Evolutionary conservation across 2,113 vertebrate genomes (phyloP), one percentile per base, ranked within the genome.

Genomic region (Melanerpes formicivorus): DNA sequence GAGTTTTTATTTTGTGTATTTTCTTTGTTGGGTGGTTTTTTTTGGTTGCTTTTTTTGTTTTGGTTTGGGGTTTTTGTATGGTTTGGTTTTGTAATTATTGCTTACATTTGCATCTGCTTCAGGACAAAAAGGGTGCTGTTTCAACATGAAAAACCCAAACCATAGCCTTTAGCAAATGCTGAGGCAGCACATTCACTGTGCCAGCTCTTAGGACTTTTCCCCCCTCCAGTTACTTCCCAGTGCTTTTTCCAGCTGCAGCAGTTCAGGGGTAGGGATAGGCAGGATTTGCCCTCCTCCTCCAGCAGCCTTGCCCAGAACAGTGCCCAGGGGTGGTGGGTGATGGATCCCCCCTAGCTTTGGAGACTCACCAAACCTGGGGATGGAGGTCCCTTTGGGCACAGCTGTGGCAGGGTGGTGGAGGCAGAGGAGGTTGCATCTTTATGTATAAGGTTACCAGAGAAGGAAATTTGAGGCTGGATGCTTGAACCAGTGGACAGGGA

Each of bases 371-470:
- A 17, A 6, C 50, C 23, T 6, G 5, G 5, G 17, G 9, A 6
- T 13, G 16, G 25, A 4, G 19, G 2, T 81, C 16, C 52, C 18
- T n/a, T 44, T 46, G 54, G 50, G 56, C 16, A 37, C 40, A 76
- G 56, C 1, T 0, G 0, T 2, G 3, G 4, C 1, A 1, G 8
- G 8, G 19, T 66, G 25, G 16, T 22, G 46, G 18, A 2, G 19
- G 3, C 40, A 34, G 0, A 0, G 32, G 30, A 80, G 6, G 14
- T 46, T 62, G 22, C 18, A 54, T 23, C 50, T 80, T 27, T 60
- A 0, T 32, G 5, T 80, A 22, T 69, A 40, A 74, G 34, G 29
- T 14, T 58, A n/a, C 14, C 70, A 18, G 65, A 85, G 27, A 4
- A 2, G 40, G 40, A 32, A 54, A 30, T 34, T 0, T 0, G 29